Base-by-base conservation (phyloP, 2,888 invertebrate species). In the Operophtera brumata region DNA sequence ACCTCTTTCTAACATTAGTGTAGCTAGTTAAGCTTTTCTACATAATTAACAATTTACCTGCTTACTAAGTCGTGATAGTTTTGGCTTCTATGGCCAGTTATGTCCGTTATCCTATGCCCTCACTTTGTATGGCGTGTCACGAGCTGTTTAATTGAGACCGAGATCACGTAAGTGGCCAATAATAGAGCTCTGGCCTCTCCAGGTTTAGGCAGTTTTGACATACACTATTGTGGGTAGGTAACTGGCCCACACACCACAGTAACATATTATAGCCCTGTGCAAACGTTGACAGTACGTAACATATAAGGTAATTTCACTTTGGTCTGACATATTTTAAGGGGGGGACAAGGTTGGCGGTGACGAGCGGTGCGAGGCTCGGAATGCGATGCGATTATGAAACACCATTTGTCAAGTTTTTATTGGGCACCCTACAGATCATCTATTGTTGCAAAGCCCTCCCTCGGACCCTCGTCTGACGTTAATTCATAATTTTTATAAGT, bases 331-430 rank as follows among this genome's bases (percentile, higher is more conserved):
- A 80, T 82, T 83, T 80, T 77, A 67, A 68, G 66, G 71, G 80
- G 80, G 77, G 76, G 79, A 78, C 80, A 35, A 74, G 71, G 75
- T 47, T 46, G 35, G 55, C 49, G 28, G 11, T 56, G 77, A 73
- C 77, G 70, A 73, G 47, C 78, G 71, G 73, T 84, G 86, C 84
- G 81, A 80, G 74, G 76, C 75, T 70, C 65, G 89, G 90, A 87
- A 90, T 90, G 88, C 84, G 79, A 72, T 73, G 79, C 82, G 86
- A 89, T 89, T 89, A 90, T 89, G 89, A 86, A 86, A 85, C 83
- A 81, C 88, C 87, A 90, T 90, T 90, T 90, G 89, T 90, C 90
- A 90, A 90, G 87, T 90, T 90, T 90, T 90, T 90, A 90, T 90
- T 89, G 85, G 87, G 79, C 81, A 72, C 86, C 86, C 87, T 75